Evolutionary conservation across 2,797 vertebrate species (phyloP).

Genomic region (Lutjanus campechanus): DNA sequence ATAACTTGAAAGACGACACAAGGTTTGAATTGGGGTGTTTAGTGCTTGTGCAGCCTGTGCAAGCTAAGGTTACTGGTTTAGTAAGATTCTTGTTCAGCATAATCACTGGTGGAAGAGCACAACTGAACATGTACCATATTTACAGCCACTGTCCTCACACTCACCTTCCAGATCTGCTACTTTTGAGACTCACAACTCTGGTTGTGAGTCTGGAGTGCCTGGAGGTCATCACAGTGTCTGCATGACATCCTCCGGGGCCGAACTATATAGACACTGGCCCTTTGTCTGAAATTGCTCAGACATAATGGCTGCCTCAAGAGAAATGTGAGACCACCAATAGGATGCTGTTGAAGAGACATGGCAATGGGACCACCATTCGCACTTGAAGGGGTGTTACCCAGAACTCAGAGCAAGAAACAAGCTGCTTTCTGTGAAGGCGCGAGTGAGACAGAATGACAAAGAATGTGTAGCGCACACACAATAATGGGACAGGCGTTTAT

Average conservation of each 20-base stretch:
- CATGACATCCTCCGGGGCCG: slow-evolving; percentile 5
- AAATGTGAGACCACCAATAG: slow-evolving; percentile 41
- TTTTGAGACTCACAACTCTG: slow-evolving; percentile 11
- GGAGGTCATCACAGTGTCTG: slow-evolving; percentile 25
- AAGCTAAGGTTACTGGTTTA: background rate
- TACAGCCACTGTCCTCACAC: background rate
- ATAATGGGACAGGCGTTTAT: background rate
- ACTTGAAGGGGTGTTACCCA: slow-evolving; percentile 24
- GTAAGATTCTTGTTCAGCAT: background rate
- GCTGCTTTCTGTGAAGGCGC: slow-evolving; percentile 23
- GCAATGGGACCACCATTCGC: slow-evolving; percentile 28
- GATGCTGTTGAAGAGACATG: slow-evolving; percentile 11
- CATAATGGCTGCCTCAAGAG: slow-evolving; percentile 25
- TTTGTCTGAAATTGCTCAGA: slow-evolving; percentile 8
- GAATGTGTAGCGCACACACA: slow-evolving; percentile 1
- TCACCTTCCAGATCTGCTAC: background rate
- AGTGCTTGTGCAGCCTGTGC: background rate
- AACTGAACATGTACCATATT: background rate
- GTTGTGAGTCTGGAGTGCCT: slow-evolving; percentile 26
- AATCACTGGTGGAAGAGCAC: background rate
- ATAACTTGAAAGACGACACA: background rate
- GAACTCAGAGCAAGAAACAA: slow-evolving; percentile 40
- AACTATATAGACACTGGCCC: slow-evolving; percentile 10
- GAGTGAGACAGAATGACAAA: slow-evolving; percentile 10
- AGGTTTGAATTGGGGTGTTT: background rate